Percentiles rank a stretch among this genome's conserved stretches.
phyloP scores from a whole-genome alignment of 2,888 invertebrate species.

The Drosophila quinaria region DNA sequence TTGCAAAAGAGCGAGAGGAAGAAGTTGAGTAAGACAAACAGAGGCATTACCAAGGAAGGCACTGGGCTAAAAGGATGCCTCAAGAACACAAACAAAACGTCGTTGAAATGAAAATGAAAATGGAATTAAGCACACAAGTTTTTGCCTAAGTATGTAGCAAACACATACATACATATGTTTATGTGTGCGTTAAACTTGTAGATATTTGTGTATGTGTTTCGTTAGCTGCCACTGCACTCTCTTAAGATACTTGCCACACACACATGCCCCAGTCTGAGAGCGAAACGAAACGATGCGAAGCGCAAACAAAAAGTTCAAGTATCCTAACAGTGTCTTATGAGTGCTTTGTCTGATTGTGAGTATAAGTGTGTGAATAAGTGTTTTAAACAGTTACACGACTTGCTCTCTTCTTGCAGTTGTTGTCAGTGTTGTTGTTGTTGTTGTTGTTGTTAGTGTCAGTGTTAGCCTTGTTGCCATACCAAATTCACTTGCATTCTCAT shows the following conservation, averaged over 20 bases:
- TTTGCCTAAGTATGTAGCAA: constrained; percentile 49
- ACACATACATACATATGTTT: neutral
- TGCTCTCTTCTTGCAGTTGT: constrained; percentile 31
- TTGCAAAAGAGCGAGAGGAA: neutral
- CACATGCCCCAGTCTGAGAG: constrained; percentile 16
- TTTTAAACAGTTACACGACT: constrained; percentile 58
- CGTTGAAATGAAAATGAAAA: constrained; percentile 66
- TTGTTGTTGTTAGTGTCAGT: constrained; percentile 21
- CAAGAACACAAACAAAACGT: constrained; percentile 68
- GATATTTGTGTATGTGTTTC: constrained; percentile 51
- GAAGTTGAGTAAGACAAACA: constrained; percentile 6
- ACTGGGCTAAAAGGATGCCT: constrained; percentile 57
- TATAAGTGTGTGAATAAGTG: constrained; percentile 55
- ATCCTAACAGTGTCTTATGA: constrained; percentile 68
- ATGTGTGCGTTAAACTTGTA: constrained; percentile 34
- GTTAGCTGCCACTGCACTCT: constrained; percentile 20
- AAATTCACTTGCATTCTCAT: constrained; percentile 58
- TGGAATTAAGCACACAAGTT: constrained; percentile 77
- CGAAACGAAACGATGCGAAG: constrained; percentile 34
- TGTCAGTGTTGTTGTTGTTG: neutral
- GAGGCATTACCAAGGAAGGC: constrained; percentile 51
- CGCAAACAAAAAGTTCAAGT: constrained; percentile 68
- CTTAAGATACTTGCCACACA: constrained; percentile 46
- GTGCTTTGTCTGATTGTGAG: constrained; percentile 65
- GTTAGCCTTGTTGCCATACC: constrained; percentile 13